Evolutionary conservation across 2,113 vertebrate genomes (phyloP).

Genomic region (Coptodon rendalli): DNA sequence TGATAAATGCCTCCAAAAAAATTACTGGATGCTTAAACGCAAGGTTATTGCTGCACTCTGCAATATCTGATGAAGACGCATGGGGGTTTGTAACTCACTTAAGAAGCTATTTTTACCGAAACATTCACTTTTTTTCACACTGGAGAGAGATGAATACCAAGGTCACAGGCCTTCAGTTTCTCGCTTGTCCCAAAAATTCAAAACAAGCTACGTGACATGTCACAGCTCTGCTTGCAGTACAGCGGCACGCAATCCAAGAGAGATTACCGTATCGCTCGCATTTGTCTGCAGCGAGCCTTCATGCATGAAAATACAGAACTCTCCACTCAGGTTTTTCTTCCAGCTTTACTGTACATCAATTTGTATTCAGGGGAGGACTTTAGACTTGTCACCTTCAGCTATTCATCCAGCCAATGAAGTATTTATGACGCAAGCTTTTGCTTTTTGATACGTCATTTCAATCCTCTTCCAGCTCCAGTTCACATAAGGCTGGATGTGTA

Average conservation of each 20-base stretch:
- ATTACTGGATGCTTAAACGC: background rate
- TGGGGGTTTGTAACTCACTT: background rate
- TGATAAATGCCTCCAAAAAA: constrained; percentile 29
- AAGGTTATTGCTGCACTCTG: background rate
- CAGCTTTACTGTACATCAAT: constrained; percentile 37
- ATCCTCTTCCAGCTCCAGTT: background rate
- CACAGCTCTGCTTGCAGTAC: constrained; percentile 22
- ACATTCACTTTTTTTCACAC: background rate
- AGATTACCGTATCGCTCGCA: constrained; percentile 43
- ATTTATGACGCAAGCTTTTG: constrained; percentile 57
- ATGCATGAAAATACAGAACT: constrained; percentile 61
- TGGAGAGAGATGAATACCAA: constrained; percentile 19
- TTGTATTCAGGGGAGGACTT: constrained; percentile 52
- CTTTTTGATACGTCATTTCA: constrained; percentile 36
- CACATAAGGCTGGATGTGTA: background rate
- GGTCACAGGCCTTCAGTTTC: constrained; percentile 39
- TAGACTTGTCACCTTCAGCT: constrained; percentile 47
- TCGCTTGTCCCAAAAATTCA: constrained; percentile 44
- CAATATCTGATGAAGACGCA: background rate
- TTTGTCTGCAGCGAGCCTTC: constrained; percentile 43
- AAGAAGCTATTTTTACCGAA: background rate
- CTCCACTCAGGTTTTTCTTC: constrained; percentile 40
- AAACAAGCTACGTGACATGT: constrained; percentile 36
- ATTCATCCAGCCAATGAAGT: constrained; percentile 55
- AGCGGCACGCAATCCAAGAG: constrained; percentile 32